Evolutionary conservation across 2,888 invertebrate genomes (phyloP), one percentile per base, ranked within the genome.

Genomic region (Phalangium opilio): DNA sequence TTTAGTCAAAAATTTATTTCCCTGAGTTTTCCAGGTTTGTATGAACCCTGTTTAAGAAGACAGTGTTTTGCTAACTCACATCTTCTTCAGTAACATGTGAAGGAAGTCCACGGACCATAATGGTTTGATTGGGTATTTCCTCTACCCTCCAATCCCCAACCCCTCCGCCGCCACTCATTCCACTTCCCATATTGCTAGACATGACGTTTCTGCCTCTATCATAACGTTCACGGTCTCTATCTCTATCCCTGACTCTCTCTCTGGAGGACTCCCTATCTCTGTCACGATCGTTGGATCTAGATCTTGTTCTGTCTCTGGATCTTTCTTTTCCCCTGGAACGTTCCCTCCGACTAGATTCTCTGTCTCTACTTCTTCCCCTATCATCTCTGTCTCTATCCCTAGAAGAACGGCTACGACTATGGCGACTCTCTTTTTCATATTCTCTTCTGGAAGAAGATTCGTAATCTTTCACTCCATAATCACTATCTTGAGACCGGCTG

Each of bases 81-180:
- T 82, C 81, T 64, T 78, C 78, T 66, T 82, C 81, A 12, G 80
- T 78, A 51, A 81, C 77, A 63, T 81, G 80, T 57, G 78, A 76
- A 19, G 79, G 78, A 48, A 83, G 67, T 47, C 81, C 81, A 57
- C 80, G 71, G 54, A 82, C 78, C 71, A 82, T 80, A 47, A 82
- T 78, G 48, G 81, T 82, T 63, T 78, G 79, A 59, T 75, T 75
- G 1, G 77, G 77, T 34, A 53, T 51, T 36, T 58, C 59, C 39
- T 58, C 57, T 27, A 27, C 27, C 19, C 55, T 43, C 49, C 49
- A 55, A 21, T 57, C 57, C 27, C 27, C 27, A 27, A 8, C 27
- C 10, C 47, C 38, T 15, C 48, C 47, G 18, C 45, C 14, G 15
- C 46, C 27, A 8, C 4, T 27, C 27, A 27, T 27, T 27, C 27